A percentile compares a stretch with the other conserved stretches of the same genome.
Conservation (phyloP, 2,888 invertebrate genomes). For the Lottia scabra region DNA sequence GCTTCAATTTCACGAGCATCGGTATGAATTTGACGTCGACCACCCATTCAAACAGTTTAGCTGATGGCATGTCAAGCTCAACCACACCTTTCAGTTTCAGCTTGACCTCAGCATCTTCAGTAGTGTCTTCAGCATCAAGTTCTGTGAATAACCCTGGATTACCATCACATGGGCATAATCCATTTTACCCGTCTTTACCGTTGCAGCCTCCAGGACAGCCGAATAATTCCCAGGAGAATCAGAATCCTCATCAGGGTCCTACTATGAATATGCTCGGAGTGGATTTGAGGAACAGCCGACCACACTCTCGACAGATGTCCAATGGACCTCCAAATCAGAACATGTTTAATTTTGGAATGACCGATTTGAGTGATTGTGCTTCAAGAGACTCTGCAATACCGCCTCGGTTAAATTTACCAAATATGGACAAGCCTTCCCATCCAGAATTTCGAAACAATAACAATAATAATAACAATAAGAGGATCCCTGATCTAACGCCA, state of each 20-base stretch:
- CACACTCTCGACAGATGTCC: slow-evolving; percentile 36
- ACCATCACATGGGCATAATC: slow-evolving; percentile 27
- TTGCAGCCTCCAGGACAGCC: slow-evolving; percentile 13
- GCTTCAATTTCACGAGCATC: slow-evolving; percentile 55
- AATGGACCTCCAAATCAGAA: slow-evolving; percentile 33
- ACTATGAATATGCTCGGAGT: slow-evolving; percentile 22
- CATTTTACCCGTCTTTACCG: slow-evolving; percentile 40
- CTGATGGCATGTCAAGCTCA: slow-evolving; percentile 21
- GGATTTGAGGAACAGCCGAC: slow-evolving; percentile 30
- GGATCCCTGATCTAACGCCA: neutral
- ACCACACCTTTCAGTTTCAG: slow-evolving; percentile 33
- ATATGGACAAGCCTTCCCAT: neutral
- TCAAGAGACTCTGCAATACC: neutral
- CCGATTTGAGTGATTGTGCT: slow-evolving; percentile 13
- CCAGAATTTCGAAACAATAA: neutral
- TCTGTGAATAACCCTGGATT: slow-evolving; percentile 27
- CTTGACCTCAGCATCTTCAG: slow-evolving; percentile 36
- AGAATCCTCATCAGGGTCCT: slow-evolving; percentile 5
- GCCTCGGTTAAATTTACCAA: neutral
- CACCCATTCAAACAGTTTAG: slow-evolving; percentile 34
- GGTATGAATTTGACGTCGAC: slow-evolving; percentile 53
- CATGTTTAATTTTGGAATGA: slow-evolving; percentile 14
- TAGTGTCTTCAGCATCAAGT: slow-evolving; percentile 35
- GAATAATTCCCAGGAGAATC: neutral
- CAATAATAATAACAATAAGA: neutral